Evolutionary conservation across 2,888 invertebrate genomes (phyloP).

Genomic region (Lycocerus yunnanus): DNA sequence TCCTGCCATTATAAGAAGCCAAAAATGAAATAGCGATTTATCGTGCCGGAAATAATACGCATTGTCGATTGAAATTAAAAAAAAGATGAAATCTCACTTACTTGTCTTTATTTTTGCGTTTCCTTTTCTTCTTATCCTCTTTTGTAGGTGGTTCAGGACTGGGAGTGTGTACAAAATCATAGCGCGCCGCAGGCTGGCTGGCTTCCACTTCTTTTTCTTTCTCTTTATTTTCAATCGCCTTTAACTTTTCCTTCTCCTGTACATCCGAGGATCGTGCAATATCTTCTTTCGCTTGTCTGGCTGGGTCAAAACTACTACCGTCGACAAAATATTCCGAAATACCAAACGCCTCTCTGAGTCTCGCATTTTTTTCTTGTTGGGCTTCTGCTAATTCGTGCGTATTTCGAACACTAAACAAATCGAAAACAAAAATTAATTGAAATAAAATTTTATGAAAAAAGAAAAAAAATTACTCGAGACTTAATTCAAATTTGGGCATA

Average conservation of each 20-base stretch:
- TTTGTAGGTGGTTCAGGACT: slow-evolving; percentile 60
- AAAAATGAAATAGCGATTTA: not conserved
- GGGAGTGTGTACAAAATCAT: slow-evolving; percentile 78
- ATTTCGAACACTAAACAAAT: slow-evolving; percentile 78
- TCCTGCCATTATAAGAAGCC: not conserved
- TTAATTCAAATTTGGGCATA: not conserved
- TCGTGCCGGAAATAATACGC: not conserved
- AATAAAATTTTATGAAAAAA: not conserved
- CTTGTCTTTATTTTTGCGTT: slow-evolving; percentile 76
- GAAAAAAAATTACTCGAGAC: not conserved
- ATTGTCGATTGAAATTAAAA: not conserved
- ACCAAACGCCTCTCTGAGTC: slow-evolving; percentile 91
- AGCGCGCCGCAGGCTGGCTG: slow-evolving; percentile 58
- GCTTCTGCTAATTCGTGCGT: slow-evolving; percentile 97
- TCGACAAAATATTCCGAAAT: slow-evolving; percentile 93
- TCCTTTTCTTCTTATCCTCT: slow-evolving; percentile 57
- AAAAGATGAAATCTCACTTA: slow-evolving; percentile 50
- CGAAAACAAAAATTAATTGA: not conserved
- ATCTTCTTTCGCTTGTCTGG: slow-evolving; percentile 67
- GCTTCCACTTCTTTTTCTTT: slow-evolving; percentile 59
- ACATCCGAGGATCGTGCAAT: slow-evolving; percentile 58
- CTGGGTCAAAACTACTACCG: slow-evolving; percentile 89
- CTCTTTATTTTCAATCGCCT: slow-evolving; percentile 53
- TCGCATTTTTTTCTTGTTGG: slow-evolving; percentile 93
- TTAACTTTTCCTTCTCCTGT: slow-evolving; percentile 50